Evolutionary conservation across 2,888 invertebrate species (phyloP).

Genomic region (Drosophila anceps): DNA sequence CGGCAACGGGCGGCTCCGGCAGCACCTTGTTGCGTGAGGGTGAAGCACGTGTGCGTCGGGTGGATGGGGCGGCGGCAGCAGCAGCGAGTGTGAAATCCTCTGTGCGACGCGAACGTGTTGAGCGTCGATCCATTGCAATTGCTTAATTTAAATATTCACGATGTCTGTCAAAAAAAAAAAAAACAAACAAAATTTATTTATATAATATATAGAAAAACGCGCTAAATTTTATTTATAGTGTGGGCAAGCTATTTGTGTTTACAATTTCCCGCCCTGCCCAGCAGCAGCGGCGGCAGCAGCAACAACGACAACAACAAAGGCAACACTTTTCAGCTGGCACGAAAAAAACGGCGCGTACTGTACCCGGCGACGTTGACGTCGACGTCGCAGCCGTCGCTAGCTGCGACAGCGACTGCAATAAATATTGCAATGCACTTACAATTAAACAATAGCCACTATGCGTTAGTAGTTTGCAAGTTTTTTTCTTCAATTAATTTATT

Average conservation of each 20-base stretch:
- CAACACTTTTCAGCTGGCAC: constrained; percentile 55
- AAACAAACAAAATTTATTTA: constrained; percentile 35
- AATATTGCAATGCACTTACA: constrained; percentile 45
- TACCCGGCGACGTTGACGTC: constrained; percentile 55
- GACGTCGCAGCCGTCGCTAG: constrained; percentile 3
- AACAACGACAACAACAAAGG: constrained; percentile 18
- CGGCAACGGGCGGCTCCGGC: constrained; percentile 28
- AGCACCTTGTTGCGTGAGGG: constrained; percentile 51
- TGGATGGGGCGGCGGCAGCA: constrained; percentile 1
- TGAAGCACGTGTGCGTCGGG: constrained; percentile 65
- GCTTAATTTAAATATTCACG: constrained; percentile 3
- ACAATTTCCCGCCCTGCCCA: constrained; percentile 61
- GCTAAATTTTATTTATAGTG: constrained; percentile 71
- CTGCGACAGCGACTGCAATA: constrained; percentile 38
- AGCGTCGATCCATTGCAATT: constrained; percentile 64
- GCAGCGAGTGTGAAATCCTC: constrained; percentile 49
- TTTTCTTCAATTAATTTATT: background rate
- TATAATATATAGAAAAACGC: constrained; percentile 37
- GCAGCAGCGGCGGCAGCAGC: background rate
- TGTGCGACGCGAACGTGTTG: constrained; percentile 64
- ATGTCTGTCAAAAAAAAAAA: constrained; percentile 33
- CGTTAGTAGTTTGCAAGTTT: background rate
- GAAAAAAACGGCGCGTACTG: constrained; percentile 65
- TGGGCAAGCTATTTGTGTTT: constrained; percentile 41
- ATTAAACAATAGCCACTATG: constrained; percentile 13